Conservation (phyloP, 2,888 invertebrate species). For the Mimumesa dahlbomi region DNA sequence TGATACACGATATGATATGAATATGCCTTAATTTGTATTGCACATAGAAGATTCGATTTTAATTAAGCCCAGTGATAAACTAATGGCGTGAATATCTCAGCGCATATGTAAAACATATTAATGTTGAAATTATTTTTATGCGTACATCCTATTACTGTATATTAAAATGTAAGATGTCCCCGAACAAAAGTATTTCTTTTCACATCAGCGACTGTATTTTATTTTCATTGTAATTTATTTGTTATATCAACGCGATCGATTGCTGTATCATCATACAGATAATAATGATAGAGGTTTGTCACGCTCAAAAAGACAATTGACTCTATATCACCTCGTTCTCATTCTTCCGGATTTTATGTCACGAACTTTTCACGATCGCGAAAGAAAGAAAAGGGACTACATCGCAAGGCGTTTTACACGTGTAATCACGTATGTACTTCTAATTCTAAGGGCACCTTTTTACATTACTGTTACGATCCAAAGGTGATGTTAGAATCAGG, state of each 20-base stretch:
- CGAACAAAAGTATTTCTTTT: neutral
- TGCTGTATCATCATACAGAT: neutral
- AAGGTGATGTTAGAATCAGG: constrained; percentile 48
- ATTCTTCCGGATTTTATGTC: constrained; percentile 51
- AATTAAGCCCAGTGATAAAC: neutral
- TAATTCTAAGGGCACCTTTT: constrained; percentile 47
- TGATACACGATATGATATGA: neutral
- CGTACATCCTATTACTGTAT: neutral
- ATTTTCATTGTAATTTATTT: neutral
- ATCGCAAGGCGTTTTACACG: constrained; percentile 38
- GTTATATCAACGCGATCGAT: neutral
- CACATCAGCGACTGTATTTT: constrained; percentile 1
- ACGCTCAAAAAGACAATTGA: constrained; percentile 42
- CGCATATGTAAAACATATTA: neutral
- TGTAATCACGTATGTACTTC: constrained; percentile 31
- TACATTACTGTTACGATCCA: constrained; percentile 47
- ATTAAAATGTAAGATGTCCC: neutral
- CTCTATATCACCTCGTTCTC: constrained; percentile 50
- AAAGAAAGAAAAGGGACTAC: constrained; percentile 27
- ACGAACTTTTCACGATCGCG: constrained; percentile 26
- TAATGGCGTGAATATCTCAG: neutral
- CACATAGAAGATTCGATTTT: neutral
- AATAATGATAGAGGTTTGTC: constrained; percentile 29
- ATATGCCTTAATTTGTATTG: neutral
- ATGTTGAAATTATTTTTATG: neutral